These are phyloP conservation scores for Trichogramma dendrolimi DNA, from an alignment of 2,888 invertebrate species.

Conservation along the genomic window DNA sequence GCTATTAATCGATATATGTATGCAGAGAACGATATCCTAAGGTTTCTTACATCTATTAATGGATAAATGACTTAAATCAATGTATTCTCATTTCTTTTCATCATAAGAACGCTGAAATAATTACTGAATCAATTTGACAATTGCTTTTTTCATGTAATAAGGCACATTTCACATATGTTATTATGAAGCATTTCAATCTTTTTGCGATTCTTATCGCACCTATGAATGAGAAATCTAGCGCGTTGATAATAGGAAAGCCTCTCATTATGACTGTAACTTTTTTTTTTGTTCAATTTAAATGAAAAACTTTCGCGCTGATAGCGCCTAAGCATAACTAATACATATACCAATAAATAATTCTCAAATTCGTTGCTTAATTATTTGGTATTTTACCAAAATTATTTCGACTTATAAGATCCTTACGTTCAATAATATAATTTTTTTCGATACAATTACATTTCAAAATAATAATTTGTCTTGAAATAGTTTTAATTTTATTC, in stretches of 20 bases:
- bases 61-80: conserved; percentile 29
- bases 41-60: conserved; percentile 24
- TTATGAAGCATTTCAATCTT: conserved; percentile 25
- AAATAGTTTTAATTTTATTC: conserved; percentile 11
- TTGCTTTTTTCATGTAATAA: conserved; percentile 29
- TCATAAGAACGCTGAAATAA: conserved; percentile 26
- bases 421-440: conserved; percentile 7
- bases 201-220: conserved; percentile 18
- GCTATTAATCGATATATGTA: conserved; percentile 30
- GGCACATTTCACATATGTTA: conserved; percentile 23
- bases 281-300: conserved; percentile 10
- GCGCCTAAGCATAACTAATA: conserved; percentile 9
- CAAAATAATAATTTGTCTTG: conserved; percentile 7
- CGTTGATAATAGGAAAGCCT: conserved; percentile 16
- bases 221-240: conserved; percentile 25
- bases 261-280: conserved; percentile 16
- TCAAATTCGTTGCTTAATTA: conserved; percentile 27
- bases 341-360: conserved; percentile 20
- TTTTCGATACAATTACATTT: conserved; percentile 9
- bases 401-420: conserved; percentile 22
- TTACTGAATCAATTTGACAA: conserved; percentile 26
- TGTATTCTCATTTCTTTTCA: conserved; percentile 25
- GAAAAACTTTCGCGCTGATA: conserved; percentile 18
- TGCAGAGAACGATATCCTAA: conserved; percentile 27
- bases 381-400: conserved; percentile 24